Evolutionary conservation across 2,797 vertebrate genomes (phyloP).

Genomic region (Gymnothorax reevesii): DNA sequence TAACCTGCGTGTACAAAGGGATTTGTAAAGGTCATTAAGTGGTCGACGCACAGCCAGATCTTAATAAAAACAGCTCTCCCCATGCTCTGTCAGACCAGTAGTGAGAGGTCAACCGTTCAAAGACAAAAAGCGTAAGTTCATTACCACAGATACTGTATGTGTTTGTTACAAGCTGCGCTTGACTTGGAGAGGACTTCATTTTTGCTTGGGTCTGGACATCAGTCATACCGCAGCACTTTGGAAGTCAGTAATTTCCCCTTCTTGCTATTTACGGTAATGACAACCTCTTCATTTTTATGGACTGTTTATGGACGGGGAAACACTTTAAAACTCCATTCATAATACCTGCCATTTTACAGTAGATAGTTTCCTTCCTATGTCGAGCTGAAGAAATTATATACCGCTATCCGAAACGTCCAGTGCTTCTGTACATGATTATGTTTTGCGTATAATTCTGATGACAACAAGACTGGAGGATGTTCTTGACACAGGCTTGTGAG

Average conservation of each 20-base stretch:
- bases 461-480: not conserved
- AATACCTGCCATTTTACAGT: constrained; percentile 7
- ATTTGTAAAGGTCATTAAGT: constrained; percentile 66
- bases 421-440: not conserved
- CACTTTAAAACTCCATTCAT: constrained; percentile 15
- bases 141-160: constrained; percentile 2
- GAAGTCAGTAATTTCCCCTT: constrained; percentile 2
- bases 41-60: constrained; percentile 64
- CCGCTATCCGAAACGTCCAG: not conserved
- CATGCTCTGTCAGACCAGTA: constrained; percentile 19
- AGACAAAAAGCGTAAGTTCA: constrained; percentile 22
- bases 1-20: constrained; percentile 65
- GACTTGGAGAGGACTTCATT: not conserved
- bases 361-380: constrained; percentile 6
- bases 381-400: constrained; percentile 8
- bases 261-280: too few species aligned
- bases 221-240: not conserved
- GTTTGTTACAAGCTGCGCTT: constrained; percentile 12
- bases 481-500: not conserved
- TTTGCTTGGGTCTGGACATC: constrained; percentile 2
- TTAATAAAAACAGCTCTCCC: constrained; percentile 44
- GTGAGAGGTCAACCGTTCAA: not conserved
- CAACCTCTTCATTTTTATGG: not conserved
- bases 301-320: constrained; percentile 6
- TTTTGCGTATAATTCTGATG: not conserved